These are phyloP conservation scores for Alloplasta piceator DNA, from an alignment of 2,888 invertebrate species.

Conservation along the genomic window DNA sequence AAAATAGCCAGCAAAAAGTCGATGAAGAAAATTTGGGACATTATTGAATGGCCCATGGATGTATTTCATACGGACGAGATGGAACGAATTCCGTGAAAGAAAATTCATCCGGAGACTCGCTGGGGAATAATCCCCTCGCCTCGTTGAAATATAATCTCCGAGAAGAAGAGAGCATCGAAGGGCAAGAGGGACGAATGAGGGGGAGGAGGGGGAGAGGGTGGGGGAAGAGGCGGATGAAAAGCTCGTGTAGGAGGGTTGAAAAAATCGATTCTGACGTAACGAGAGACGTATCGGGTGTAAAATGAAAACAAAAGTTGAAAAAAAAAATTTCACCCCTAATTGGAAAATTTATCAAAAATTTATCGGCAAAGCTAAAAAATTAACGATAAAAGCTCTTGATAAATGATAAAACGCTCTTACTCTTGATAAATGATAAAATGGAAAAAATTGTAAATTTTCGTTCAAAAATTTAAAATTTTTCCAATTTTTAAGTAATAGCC, in stretches of 20 bases:
- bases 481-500: too few relatives aligned
- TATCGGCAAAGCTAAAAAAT: too few relatives aligned
- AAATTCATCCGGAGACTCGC: not conserved
- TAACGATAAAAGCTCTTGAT: too few relatives aligned
- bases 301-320: not conserved
- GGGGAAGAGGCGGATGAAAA: too few relatives aligned
- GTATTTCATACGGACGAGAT: not conserved
- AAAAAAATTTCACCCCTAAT: not conserved
- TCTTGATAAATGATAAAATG: too few relatives aligned
- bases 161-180: not conserved
- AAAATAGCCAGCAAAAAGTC: too few relatives aligned
- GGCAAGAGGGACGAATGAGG: too few relatives aligned
- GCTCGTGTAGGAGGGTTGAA: not conserved
- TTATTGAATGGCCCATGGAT: not conserved
- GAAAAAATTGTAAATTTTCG: too few relatives aligned
- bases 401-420: too few relatives aligned
- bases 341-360: too few relatives aligned
- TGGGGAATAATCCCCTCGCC: not conserved
- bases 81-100: not conserved
- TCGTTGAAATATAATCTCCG: constrained; percentile 5
- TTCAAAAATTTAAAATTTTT: too few relatives aligned
- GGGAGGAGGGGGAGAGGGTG: too few relatives aligned
- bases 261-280: not conserved
- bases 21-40: not conserved
- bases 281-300: not conserved